These are phyloP conservation scores for Cnemophilus loriae DNA, from an alignment of 2,113 vertebrate species.

Conservation along the genomic window DNA sequence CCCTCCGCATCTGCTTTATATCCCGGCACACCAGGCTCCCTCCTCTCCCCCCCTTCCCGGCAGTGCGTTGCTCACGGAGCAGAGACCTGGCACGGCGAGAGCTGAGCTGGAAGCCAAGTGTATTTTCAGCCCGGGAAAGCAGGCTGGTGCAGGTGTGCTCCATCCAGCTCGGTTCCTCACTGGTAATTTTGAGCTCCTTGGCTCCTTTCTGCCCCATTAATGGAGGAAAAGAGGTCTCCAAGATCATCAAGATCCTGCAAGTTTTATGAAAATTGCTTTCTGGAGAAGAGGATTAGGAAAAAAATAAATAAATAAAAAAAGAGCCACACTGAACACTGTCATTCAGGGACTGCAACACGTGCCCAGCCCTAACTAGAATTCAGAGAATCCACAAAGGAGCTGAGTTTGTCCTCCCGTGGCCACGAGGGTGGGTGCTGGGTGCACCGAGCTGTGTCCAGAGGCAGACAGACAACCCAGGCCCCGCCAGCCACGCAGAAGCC, in stretches of 20 bases:
- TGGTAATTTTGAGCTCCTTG: background rate
- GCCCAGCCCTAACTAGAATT: background rate
- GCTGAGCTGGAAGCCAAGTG: background rate
- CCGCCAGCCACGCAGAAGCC: background rate
- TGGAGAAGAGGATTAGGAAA: background rate
- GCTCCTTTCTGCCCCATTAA: background rate
- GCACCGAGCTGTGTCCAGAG: background rate
- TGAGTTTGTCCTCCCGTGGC: background rate
- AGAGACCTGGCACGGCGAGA: background rate
- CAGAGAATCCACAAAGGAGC: background rate
- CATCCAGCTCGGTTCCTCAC: background rate
- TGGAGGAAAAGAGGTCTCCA: background rate
- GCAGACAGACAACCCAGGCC: background rate
- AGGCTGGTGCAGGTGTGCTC: slow-evolving; percentile 22
- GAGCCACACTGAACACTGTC: background rate
- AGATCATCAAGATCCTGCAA: background rate
- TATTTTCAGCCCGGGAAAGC: slow-evolving; percentile 20
- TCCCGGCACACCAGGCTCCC: background rate
- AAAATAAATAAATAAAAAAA: no score
- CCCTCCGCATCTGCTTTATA: background rate
- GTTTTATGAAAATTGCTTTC: background rate
- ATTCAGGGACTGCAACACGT: background rate
- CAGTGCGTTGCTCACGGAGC: rapidly evolving
- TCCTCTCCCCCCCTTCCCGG: background rate
- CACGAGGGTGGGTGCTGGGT: background rate